Evolutionary conservation across 2,888 invertebrate genomes (phyloP), one percentile per base, ranked within the genome.

Genomic region (Sthenelais limicola): DNA sequence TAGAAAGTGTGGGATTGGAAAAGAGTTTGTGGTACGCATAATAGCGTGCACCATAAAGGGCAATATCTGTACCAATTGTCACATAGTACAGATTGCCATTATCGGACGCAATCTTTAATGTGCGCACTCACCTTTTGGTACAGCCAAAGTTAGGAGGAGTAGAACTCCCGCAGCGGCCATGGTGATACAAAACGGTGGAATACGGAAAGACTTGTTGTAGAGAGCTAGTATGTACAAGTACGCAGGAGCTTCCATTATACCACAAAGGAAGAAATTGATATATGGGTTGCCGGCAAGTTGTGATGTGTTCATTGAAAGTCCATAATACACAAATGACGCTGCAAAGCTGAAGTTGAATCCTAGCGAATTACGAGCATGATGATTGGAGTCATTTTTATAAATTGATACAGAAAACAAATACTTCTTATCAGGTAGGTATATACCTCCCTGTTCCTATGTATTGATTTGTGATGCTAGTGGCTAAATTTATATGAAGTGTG

Each of bases 221-320:
- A 62, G 26, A 21, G 26, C 7, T 9, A 12, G 12, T 12, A 62
- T 38, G 1, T 47, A 21, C 43, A 66, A 30, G 35, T 72, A 72
- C 43, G 72, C 68, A 5, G 72, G 72, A 9, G 72, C 26, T 48
- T 74, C 72, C 1, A 74, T 21, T 12, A 66, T 69, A 18, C 72
- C 74, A 35, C 51, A 68, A 35, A 74, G 68, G 62, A 74, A 72
- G 72, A 68, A 74, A 35, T 74, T 74, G 3, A 72, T 28, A 66
- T 74, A 74, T n/a, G 58, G 48, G 52, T 74, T 66, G 1, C 74
- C 74, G 2, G 74, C 58, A 12, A 74, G 62, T 9, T 38, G 35
- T 2, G 72, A 56, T 3, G 72, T 54, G 32, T 58, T 56, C 21
- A 74, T n/a, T 12, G 68, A 58, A 3, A 74, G 51, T 21, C 74